These are phyloP conservation scores for Hanleya hanleyi DNA, from an alignment of 2,888 invertebrate genomes.

Conservation along the genomic window DNA sequence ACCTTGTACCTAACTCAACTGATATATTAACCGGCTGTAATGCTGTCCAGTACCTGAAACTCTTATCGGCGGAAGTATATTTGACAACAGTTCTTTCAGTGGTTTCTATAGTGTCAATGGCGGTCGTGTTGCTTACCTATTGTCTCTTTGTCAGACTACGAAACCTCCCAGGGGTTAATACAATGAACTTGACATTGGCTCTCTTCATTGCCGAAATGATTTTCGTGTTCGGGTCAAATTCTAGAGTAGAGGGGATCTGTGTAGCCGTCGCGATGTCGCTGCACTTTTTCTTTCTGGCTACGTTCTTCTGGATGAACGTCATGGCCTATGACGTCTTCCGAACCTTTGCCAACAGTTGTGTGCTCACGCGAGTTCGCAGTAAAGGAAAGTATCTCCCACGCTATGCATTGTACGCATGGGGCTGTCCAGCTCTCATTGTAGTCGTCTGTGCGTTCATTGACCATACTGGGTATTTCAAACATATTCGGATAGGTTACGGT, in stretches of 20 bases:
- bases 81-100: conserved; percentile 55
- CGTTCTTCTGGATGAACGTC: conserved; percentile 81
- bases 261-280: conserved; percentile 78
- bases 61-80: conserved; percentile 50
- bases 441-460: conserved; percentile 63
- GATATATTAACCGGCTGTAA: neutral
- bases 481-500: conserved; percentile 53
- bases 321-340: conserved; percentile 77
- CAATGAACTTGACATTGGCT: conserved; percentile 69
- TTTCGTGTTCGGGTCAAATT: conserved; percentile 34
- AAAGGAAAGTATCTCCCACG: conserved; percentile 53
- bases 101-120: conserved; percentile 64
- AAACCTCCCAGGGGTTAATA: conserved; percentile 72
- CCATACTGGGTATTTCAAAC: conserved; percentile 41
- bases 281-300: conserved; percentile 80
- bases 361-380: conserved; percentile 46
- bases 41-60: conserved; percentile 11
- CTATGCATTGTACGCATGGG: conserved; percentile 80
- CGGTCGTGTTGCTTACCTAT: conserved; percentile 68
- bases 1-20: neutral
- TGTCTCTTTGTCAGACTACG: conserved; percentile 62
- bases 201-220: conserved; percentile 67
- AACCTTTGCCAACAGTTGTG: conserved; percentile 74
- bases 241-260: conserved; percentile 68
- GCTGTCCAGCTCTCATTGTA: conserved; percentile 77